Conservation (phyloP, 2,888 invertebrate genomes). For the Cheilosia vernalis region DNA sequence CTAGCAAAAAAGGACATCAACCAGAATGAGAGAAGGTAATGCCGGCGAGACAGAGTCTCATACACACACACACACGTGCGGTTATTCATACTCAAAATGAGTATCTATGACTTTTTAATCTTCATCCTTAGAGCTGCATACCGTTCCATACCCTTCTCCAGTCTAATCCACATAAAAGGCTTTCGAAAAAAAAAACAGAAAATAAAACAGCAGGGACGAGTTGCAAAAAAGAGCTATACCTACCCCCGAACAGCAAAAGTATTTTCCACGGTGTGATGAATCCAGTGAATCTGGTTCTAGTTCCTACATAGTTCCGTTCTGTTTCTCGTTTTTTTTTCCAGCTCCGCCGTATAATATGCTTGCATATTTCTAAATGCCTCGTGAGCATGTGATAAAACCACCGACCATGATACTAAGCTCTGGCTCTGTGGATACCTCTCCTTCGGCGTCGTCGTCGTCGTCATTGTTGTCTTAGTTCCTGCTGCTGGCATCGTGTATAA, state of each 20-base stretch:
- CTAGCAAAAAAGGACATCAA: conserved; percentile 29
- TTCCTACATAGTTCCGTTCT: conserved; percentile 58
- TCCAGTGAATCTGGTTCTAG: conserved; percentile 70
- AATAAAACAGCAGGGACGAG: conserved; percentile 7
- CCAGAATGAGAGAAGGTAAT: conserved; percentile 3
- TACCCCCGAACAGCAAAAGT: conserved; percentile 52
- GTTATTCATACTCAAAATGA: conserved; percentile 65
- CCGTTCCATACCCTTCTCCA: conserved; percentile 19
- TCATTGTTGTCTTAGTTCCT: conserved; percentile 61
- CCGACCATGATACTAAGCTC: conserved; percentile 71
- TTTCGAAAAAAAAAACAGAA: conserved; percentile 29
- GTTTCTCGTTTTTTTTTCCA: conserved; percentile 9
- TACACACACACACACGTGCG: conserved; percentile 35
- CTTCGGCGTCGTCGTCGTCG: conserved; percentile 14
- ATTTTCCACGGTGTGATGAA: conserved; percentile 74
- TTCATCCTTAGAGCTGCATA: conserved; percentile 68
- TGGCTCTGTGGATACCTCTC: conserved; percentile 33
- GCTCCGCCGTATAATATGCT: conserved; percentile 54
- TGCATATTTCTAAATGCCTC: conserved; percentile 74
- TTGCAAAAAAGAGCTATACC: conserved; percentile 24
- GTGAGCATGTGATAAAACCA: conserved; percentile 75
- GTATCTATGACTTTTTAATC: conserved; percentile 75
- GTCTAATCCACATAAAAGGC: conserved; percentile 64
- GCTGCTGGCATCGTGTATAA: conserved; percentile 59
- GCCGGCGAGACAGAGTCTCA: conserved; percentile 54